A percentile compares a stretch with the other conserved stretches of the same genome.
phyloP scores from a whole-genome alignment of 2,797 vertebrate species.

The Gastrophryne carolinensis region DNA sequence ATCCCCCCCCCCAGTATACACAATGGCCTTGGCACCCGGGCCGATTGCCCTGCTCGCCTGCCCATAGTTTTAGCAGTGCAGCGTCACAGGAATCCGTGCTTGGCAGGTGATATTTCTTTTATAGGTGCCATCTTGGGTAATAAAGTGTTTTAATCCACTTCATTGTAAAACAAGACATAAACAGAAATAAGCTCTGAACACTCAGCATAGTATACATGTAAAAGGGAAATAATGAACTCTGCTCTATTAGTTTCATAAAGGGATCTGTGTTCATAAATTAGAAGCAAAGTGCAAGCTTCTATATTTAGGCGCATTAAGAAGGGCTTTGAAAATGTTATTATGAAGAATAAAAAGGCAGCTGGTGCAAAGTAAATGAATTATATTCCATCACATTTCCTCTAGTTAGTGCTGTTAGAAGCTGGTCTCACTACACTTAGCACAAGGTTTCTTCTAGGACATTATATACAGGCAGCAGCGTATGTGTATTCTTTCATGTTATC shows the following conservation, averaged over 20 bases:
- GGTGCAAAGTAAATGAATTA: slow-evolving; percentile 30
- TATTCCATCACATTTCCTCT: slow-evolving; percentile 10
- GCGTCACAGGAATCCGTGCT: too few relatives aligned
- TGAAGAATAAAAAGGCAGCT: slow-evolving; percentile 18
- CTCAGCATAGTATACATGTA: background rate
- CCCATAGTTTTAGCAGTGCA: too few relatives aligned
- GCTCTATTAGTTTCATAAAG: background rate
- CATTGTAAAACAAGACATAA: background rate
- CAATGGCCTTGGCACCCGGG: too few relatives aligned
- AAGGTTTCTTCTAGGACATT: background rate
- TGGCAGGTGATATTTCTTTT: background rate
- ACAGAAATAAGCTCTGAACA: background rate
- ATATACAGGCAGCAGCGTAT: background rate
- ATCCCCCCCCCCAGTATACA: too few relatives aligned
- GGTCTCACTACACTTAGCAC: background rate
- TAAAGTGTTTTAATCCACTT: background rate
- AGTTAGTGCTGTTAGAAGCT: slow-evolving; percentile 3
- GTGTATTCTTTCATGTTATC: slow-evolving; percentile 6
- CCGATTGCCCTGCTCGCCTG: too few relatives aligned
- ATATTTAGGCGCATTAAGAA: slow-evolving; percentile 20
- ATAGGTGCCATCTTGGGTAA: background rate
- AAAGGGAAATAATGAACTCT: background rate
- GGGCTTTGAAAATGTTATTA: slow-evolving; percentile 18
- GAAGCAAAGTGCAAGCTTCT: background rate
- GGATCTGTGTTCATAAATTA: slow-evolving; percentile 16